A percentile compares a stretch with the other conserved stretches of the same genome.
These are phyloP conservation scores for Bergia sp. DNA, from an alignment of 92 coral and sea anemone genomes.

Conservation along the genomic window DNA sequence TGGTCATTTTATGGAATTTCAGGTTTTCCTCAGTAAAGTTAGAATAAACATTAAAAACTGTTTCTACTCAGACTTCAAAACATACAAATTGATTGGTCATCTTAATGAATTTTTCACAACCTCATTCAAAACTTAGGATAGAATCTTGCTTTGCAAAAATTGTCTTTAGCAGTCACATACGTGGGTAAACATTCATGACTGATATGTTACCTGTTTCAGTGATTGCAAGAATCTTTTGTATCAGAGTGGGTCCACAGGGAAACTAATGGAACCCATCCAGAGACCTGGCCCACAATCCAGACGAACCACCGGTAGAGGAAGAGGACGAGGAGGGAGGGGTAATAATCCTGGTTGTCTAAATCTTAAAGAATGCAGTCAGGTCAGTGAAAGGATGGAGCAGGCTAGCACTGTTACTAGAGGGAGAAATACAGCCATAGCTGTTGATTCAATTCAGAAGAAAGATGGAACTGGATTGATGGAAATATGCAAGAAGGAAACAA, in stretches of 20 bases:
- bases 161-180: too few species aligned
- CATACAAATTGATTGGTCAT: too few species aligned
- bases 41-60: too few species aligned
- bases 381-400: neutral
- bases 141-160: too few species aligned
- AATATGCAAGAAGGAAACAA: neutral
- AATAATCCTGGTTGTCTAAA: neutral
- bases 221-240: neutral
- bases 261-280: conserved; percentile 6
- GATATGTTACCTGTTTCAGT: neutral
- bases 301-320: conserved; percentile 12
- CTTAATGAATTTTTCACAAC: too few species aligned
- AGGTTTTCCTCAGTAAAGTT: too few species aligned
- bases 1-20: too few species aligned
- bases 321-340: neutral
- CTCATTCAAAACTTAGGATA: too few species aligned
- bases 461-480: too few species aligned
- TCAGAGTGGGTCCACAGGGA: neutral
- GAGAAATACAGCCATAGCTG: neutral
- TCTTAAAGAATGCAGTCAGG: neutral
- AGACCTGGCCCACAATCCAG: conserved; percentile 1
- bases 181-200: neutral
- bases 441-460: neutral
- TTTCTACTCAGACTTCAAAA: too few species aligned
- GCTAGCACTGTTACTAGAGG: neutral